Evolutionary conservation across 2,797 vertebrate species (phyloP).

Genomic region (Leuciscus waleckii): DNA sequence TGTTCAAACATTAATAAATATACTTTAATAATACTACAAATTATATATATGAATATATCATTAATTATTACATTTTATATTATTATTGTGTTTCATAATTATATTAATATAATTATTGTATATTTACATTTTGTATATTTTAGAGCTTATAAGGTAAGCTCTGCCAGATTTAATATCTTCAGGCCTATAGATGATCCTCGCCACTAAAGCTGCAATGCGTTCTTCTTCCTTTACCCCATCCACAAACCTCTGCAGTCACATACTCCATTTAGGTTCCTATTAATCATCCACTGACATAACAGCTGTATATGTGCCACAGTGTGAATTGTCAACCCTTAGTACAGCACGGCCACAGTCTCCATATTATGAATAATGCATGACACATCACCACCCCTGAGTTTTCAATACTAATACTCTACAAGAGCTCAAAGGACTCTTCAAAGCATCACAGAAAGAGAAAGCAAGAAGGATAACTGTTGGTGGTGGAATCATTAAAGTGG

Average conservation of each 20-base stretch:
- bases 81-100: background rate
- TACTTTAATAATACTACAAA: background rate
- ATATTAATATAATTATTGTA: background rate
- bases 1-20: background rate
- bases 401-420: constrained; percentile 22
- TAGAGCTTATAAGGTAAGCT: background rate
- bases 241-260: constrained; percentile 23
- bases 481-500: constrained; percentile 4
- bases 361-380: constrained; percentile 20
- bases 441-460: constrained; percentile 15
- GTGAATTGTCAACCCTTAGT: constrained; percentile 15
- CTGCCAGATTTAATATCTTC: background rate
- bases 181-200: background rate
- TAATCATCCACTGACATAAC: constrained; percentile 15
- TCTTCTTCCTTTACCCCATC: background rate
- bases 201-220: constrained; percentile 1
- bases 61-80: background rate
- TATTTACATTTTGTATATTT: background rate
- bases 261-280: constrained; percentile 5
- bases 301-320: constrained; percentile 26
- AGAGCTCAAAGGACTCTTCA: constrained; percentile 10
- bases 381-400: background rate
- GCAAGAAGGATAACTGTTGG: constrained; percentile 38
- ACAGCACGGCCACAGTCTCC: background rate
- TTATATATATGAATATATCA: background rate